Evolutionary conservation across 2,113 vertebrate species (phyloP), one percentile per base, ranked within the genome.

Genomic region (Hassar affinis): DNA sequence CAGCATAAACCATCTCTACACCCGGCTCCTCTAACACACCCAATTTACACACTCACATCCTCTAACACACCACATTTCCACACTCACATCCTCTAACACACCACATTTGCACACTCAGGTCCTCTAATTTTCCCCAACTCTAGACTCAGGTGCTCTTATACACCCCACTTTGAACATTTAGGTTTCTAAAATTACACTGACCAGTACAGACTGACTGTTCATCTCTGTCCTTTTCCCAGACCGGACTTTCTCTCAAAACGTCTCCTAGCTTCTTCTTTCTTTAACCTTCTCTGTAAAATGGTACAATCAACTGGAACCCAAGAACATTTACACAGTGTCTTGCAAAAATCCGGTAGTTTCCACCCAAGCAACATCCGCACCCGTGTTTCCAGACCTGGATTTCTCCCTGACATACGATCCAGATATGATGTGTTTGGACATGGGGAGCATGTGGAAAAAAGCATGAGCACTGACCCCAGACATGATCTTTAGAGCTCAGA

Each of bases 291-390:
- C 38, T 66, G 10, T 27, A 30, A 59, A 11, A 52, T 15, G 2
- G 72, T 27, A 62, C n/a, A 35, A 54, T n/a, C 79, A 87, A 66
- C 45, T 49, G 18, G 22, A 61, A 47, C 54, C 42, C 35, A 78
- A n/a, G 49, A 64, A 69, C n/a, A 54, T 30, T 77, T 74, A 80
- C 64, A 56, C 4, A 45, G 57, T 74, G 61, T 64, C 47, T 66
- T 62, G 7, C 5, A 78, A 76, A 85, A 81, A 61, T 77, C 78
- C 54, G 94, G 93, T 93, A 90, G 89, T 94, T 94, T 94, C 94
- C 93, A 85, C 84, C 78, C 75, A 84, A 85, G 74, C 61, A 38
- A 30, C 49, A 86, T 38, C 12, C 72, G 57, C 69, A 75, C 59
- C 68, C 62, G 33, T 54, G 72, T 84, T 66, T 79, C 81, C 64